phyloP scores from a whole-genome alignment of 2,888 invertebrate species.

The Isoperla grammatica region DNA sequence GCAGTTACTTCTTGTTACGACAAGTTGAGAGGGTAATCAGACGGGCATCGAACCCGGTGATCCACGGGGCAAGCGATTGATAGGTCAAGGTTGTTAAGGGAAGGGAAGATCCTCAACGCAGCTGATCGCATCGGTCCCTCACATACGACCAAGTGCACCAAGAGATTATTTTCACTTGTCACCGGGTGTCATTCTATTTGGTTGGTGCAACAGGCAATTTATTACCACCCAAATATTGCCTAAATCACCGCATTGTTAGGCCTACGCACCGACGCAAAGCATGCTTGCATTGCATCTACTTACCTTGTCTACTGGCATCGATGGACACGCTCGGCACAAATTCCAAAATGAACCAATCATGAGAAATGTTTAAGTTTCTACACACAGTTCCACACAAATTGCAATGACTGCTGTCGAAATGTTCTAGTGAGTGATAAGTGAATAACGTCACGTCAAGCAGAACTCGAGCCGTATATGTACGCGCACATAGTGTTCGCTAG shows the following conservation, averaged over 20 bases:
- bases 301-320: slow-evolving; percentile 96
- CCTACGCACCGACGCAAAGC: neutral
- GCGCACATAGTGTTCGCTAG: slow-evolving; percentile 9
- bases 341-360: slow-evolving; percentile 98
- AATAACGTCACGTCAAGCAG: too few relatives aligned
- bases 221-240: slow-evolving; percentile 12
- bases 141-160: too few relatives aligned
- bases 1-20: too few relatives aligned
- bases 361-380: slow-evolving; percentile 35
- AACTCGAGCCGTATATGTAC: neutral
- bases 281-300: slow-evolving; percentile 36
- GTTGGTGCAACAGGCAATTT: slow-evolving; percentile 18
- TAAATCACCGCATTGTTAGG: neutral
- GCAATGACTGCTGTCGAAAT: slow-evolving; percentile 1
- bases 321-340: slow-evolving; percentile 93
- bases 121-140: too few relatives aligned
- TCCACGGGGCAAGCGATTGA: too few relatives aligned
- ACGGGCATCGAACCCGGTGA: too few relatives aligned
- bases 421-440: neutral
- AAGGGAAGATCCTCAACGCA: too few relatives aligned
- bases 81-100: too few relatives aligned
- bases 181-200: neutral
- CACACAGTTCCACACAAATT: neutral
- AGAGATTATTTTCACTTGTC: too few relatives aligned
- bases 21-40: too few relatives aligned